phyloP scores from a whole-genome alignment of 2,797 vertebrate genomes.

The Hoplostethus atlanticus region DNA sequence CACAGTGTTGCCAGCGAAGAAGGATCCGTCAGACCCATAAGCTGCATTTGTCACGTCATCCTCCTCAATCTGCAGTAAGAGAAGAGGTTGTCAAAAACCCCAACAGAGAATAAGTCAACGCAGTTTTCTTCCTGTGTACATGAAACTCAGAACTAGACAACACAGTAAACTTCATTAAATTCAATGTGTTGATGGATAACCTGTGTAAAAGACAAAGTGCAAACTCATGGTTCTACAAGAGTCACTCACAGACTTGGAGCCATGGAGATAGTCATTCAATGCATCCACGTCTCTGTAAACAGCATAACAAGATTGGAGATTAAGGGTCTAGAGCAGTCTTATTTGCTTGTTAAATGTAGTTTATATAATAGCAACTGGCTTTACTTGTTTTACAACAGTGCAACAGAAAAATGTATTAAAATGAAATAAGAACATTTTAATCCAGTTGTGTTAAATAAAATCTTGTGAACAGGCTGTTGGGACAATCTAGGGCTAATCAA shows the following conservation, averaged over 20 bases:
- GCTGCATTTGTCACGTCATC: conserved; percentile 94
- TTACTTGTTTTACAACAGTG: neutral
- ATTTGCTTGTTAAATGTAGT: conserved; percentile 4
- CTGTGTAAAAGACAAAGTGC: neutral
- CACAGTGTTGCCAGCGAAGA: conserved; percentile 92
- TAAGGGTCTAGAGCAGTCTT: neutral
- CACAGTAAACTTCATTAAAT: neutral
- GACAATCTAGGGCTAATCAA: too few relatives aligned
- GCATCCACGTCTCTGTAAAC: conserved; percentile 94
- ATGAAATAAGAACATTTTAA: neutral
- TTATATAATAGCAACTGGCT: neutral
- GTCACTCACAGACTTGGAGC: conserved; percentile 95
- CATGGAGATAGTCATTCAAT: conserved; percentile 97
- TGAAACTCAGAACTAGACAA: neutral
- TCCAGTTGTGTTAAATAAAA: too few relatives aligned
- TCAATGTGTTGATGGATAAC: neutral
- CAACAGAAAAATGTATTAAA: neutral
- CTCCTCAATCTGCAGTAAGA: conserved; percentile 87
- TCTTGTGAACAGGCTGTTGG: too few relatives aligned
- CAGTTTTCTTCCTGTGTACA: neutral
- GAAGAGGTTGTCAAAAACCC: neutral
- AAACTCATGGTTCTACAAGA: conserved; percentile 7
- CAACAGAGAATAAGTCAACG: neutral
- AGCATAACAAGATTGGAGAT: neutral
- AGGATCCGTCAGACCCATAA: conserved; percentile 93